phyloP scores from a whole-genome alignment of 2,113 vertebrate species.

The Dipodomys merriami region DNA sequence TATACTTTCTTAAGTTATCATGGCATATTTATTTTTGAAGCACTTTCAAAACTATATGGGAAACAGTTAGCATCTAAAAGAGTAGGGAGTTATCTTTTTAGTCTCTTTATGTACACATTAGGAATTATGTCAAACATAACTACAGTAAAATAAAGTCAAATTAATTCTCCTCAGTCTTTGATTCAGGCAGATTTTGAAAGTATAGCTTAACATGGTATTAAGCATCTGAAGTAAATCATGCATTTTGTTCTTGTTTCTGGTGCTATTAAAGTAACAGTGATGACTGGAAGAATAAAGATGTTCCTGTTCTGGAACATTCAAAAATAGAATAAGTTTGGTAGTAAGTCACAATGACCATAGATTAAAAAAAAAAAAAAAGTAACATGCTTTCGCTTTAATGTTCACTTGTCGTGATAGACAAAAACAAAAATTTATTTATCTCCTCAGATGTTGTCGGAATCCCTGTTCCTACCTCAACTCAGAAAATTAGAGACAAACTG shows the following conservation, averaged over 20 bases:
- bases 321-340: constrained; percentile 22
- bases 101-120: background rate
- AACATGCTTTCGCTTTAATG: background rate
- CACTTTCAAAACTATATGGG: background rate
- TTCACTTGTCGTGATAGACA: background rate
- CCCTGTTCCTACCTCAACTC: background rate
- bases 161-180: background rate
- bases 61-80: background rate
- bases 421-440: constrained; percentile 32
- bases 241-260: constrained; percentile 28
- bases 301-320: background rate
- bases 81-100: background rate
- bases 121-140: background rate
- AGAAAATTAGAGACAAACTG: background rate
- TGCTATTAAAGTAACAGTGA: background rate
- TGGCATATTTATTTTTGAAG: constrained; percentile 33
- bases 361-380: constrained; percentile 47
- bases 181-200: background rate
- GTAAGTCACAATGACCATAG: background rate
- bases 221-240: background rate
- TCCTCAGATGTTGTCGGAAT: constrained; percentile 5
- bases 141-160: background rate
- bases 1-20: background rate
- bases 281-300: constrained; percentile 9
- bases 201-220: background rate